These are phyloP conservation scores for Xestia ashworthii DNA, from an alignment of 2,888 invertebrate genomes.

Conservation along the genomic window DNA sequence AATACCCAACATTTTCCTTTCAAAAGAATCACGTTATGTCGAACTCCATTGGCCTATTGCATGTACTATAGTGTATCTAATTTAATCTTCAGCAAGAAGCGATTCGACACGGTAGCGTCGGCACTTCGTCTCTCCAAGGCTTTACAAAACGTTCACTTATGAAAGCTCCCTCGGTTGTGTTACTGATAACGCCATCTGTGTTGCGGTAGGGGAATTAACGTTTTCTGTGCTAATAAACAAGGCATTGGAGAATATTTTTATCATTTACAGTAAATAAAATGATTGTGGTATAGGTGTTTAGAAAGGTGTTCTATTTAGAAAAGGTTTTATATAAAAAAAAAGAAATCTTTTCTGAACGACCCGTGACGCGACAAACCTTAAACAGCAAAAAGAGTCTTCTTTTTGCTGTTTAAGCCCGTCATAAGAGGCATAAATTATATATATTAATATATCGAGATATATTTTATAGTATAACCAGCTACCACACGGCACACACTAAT, in stretches of 20 bases:
- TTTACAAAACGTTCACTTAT: conserved; percentile 41
- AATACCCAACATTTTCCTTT: conserved; percentile 18
- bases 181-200: conserved; percentile 65
- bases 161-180: not conserved
- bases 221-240: not conserved
- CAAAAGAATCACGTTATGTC: conserved; percentile 5
- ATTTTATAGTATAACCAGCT: no score
- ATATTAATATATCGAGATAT: no score
- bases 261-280: not conserved
- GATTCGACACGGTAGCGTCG: conserved; percentile 39
- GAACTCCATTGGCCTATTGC: conserved; percentile 30
- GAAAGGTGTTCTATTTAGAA: not conserved
- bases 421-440: no score
- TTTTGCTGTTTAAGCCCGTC: not conserved
- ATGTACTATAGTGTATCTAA: conserved; percentile 34
- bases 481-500: no score
- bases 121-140: conserved; percentile 39
- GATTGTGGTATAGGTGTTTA: not conserved
- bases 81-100: conserved; percentile 41
- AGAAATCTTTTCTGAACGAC: not conserved
- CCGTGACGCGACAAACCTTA: not conserved
- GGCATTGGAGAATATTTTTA: not conserved
- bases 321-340: not conserved
- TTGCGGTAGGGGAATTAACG: not conserved
- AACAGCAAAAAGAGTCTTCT: no score